Evolutionary conservation across 2,113 vertebrate genomes (phyloP).

Genomic region (Alexandromys fortis): DNA sequence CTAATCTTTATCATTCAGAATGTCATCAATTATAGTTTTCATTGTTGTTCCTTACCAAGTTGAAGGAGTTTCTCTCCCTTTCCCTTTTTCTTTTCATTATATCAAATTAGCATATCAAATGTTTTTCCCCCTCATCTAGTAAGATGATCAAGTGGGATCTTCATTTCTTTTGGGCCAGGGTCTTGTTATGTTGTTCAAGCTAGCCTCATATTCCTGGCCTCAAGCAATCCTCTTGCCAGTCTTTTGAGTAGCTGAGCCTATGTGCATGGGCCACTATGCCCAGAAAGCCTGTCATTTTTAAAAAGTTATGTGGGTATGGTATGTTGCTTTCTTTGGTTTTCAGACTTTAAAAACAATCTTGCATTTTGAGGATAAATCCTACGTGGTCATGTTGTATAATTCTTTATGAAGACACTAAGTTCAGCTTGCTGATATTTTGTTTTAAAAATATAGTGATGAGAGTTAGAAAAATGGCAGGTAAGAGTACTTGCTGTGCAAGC

Average conservation of each 20-base stretch:
- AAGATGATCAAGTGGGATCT: neutral
- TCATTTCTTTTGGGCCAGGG: neutral
- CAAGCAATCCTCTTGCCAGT: neutral
- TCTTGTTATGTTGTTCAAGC: neutral
- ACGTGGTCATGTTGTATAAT: neutral
- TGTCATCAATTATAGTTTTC: neutral
- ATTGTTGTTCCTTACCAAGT: neutral
- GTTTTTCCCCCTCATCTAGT: neutral
- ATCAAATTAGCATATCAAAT: neutral
- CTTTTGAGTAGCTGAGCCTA: neutral
- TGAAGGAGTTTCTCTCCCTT: neutral
- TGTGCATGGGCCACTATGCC: neutral
- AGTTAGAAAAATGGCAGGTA: no score
- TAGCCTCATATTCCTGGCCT: neutral
- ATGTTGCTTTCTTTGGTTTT: neutral
- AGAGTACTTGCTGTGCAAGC: neutral
- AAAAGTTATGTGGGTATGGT: neutral
- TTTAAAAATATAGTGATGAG: neutral
- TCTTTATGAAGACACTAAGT: neutral
- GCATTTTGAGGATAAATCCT: neutral
- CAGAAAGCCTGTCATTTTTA: neutral
- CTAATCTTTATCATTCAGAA: neutral
- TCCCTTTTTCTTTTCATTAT: neutral
- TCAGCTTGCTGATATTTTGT: neutral
- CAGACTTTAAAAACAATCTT: conserved; percentile 20